Evolutionary conservation across 2,797 vertebrate species (phyloP), one percentile per base, ranked within the genome.

Genomic region (Tarsius wallacei): DNA sequence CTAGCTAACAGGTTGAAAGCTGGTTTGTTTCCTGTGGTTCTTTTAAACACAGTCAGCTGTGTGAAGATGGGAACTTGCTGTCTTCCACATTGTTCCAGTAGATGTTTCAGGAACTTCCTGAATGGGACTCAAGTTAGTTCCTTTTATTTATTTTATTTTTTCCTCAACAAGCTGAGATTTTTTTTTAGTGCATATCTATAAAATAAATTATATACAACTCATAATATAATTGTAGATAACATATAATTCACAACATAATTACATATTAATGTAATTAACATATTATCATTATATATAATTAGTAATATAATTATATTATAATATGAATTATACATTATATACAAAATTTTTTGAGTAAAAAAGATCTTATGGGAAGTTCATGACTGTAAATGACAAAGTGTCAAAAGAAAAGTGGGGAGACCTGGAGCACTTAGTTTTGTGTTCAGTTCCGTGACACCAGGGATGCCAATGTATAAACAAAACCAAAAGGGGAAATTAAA

Each of bases 11-110:
- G 95, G 96, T 91, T 97, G 95, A 94, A 90, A 2, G 64, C 92
- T 97, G 95, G 98, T 98, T 98, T 97, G 98, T 98, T 99, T 99
- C 98, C 98, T 98, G 97, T 90, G 97, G 93, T 94, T 94, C 86
- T 98, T 97, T 98, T 98, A 96, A 98, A 98, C 42, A 94, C 68
- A 94, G 97, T 57, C 98, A 98, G 96, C 97, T 98, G 97, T 92
- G 91, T 92, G 96, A 94, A 98, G 96, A 93, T 70, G 84, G 96
- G 96, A 93, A 97, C 96, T 15, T 93, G 86, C 90, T 96, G 64
- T 93, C 97, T 97, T 97, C 95, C 1, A 83, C 82, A 94, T 97
- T 98, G 95, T 98, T 98, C 68, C 80, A 93, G 87, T 90, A 98
- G 96, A 96, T 97, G 95, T 98, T 98, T 98, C 89, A 96, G 97